Evolutionary conservation across 2,797 vertebrate species (phyloP).

Genomic region (Otolemur crassicaudatus): DNA sequence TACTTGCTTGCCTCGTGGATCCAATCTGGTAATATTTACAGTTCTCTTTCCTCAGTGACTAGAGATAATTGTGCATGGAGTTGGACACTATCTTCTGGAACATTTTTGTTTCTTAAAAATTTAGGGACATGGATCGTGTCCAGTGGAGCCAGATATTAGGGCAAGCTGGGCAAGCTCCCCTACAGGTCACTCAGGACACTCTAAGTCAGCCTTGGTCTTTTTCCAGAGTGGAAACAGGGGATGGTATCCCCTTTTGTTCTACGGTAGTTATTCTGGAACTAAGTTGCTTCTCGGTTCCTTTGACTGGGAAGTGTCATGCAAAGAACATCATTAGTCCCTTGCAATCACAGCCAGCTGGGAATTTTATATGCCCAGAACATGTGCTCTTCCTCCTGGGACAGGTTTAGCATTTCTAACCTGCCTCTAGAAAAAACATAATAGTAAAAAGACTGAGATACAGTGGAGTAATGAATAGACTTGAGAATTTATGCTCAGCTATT

Average conservation of each 20-base stretch:
- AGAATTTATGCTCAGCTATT: constrained; percentile 41
- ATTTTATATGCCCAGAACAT: background rate
- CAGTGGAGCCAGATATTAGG: background rate
- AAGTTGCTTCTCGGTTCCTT: background rate
- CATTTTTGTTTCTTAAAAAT: background rate
- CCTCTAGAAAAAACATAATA: background rate
- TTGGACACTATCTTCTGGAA: background rate
- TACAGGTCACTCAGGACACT: background rate
- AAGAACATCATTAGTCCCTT: background rate
- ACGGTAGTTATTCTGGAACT: background rate
- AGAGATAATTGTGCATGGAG: background rate
- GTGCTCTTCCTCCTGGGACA: background rate
- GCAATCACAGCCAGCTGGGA: background rate
- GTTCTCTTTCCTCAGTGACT: background rate
- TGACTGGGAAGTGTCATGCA: background rate
- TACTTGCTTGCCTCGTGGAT: accelerated
- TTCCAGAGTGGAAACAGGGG: background rate
- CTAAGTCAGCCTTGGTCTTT: background rate
- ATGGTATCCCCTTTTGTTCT: background rate
- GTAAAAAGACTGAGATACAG: constrained; percentile 23
- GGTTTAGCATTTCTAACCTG: constrained; percentile 20
- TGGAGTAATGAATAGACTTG: background rate
- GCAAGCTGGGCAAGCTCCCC: background rate
- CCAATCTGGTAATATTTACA: background rate
- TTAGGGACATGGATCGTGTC: background rate